Conservation (phyloP, 2,888 invertebrate species). For the Resseliella maxima region DNA sequence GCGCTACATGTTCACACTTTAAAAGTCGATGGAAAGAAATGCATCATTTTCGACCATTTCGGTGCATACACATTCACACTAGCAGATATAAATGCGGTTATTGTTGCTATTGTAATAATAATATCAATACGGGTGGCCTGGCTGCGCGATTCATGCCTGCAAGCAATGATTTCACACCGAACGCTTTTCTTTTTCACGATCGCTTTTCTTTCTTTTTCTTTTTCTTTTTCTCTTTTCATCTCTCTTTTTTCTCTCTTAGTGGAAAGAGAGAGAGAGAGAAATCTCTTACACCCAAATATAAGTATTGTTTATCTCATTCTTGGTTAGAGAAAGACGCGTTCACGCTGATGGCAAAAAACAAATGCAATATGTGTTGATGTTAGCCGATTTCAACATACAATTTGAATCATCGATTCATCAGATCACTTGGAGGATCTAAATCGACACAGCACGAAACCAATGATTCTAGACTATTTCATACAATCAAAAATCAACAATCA, state of each 20-base stretch:
- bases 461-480: neutral
- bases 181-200: neutral
- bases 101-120: slow-evolving; percentile 53
- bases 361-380: neutral
- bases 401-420: neutral
- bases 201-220: neutral
- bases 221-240: neutral
- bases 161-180: slow-evolving; percentile 24
- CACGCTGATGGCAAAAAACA: neutral
- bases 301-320: neutral
- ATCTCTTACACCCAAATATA: no score
- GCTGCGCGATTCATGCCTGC: slow-evolving; percentile 24
- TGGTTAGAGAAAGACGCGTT: neutral
- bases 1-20: slow-evolving; percentile 47
- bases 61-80: neutral
- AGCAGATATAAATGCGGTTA: slow-evolving; percentile 50
- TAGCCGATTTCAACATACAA: neutral
- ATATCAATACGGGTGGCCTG: slow-evolving; percentile 50
- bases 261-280: no score
- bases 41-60: neutral
- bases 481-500: neutral
- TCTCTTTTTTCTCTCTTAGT: no score
- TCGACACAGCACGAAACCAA: slow-evolving; percentile 5
- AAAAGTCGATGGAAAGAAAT: neutral
- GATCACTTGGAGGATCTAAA: neutral